Conservation (phyloP, 1,140 invertebrate genomes). For the Mercenaria mercenaria region DNA sequence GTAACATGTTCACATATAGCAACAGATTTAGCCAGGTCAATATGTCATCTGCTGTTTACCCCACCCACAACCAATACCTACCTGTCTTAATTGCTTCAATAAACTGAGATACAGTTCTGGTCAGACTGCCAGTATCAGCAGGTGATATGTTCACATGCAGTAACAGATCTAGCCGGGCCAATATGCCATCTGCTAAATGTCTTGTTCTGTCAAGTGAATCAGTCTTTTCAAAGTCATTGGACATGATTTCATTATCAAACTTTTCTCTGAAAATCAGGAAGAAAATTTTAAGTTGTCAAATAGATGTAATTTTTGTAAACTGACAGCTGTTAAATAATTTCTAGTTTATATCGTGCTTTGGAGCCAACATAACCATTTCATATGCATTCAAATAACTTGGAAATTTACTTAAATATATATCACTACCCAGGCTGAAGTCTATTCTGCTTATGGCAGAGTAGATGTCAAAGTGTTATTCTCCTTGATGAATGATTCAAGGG, state of each 20-base stretch:
- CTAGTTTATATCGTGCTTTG: too few species aligned
- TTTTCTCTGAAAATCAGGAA: slow-evolving; percentile 77
- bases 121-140: slow-evolving; percentile 61
- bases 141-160: slow-evolving; percentile 84
- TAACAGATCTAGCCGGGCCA: slow-evolving; percentile 82
- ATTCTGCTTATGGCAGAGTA: too few species aligned
- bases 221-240: slow-evolving; percentile 51
- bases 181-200: slow-evolving; percentile 80
- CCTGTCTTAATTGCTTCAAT: slow-evolving; percentile 57
- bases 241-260: slow-evolving; percentile 78
- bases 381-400: too few species aligned
- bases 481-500: too few species aligned
- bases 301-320: too few species aligned
- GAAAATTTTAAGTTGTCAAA: too few species aligned
- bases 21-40: slow-evolving; percentile 82
- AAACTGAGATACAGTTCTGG: slow-evolving; percentile 75
- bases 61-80: too few species aligned
- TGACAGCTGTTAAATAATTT: too few species aligned
- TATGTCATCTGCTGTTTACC: slow-evolving; percentile 81
- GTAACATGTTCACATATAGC: slow-evolving; percentile 84
- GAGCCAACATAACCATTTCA: too few species aligned
- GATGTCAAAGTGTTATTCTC: too few species aligned
- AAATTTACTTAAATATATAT: too few species aligned
- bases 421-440: too few species aligned
- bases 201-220: slow-evolving; percentile 78